phyloP scores from a whole-genome alignment of 2,797 vertebrate species.

The Nannoperca obscura region DNA sequence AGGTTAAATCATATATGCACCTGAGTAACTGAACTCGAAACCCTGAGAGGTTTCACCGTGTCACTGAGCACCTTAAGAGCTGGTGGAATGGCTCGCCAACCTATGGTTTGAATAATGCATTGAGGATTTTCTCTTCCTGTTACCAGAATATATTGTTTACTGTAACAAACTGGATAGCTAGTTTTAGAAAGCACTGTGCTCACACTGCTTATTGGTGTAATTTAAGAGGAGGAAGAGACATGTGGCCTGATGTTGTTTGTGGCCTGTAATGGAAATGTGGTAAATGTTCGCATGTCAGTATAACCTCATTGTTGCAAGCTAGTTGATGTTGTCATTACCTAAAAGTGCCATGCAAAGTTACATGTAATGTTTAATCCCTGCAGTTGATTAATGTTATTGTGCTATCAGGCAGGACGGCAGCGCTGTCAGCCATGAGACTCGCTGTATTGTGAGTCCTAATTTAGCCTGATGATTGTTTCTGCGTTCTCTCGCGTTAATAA shows the following conservation, averaged over 20 bases:
- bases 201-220: conserved; percentile 15
- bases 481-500: conserved; percentile 36
- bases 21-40: conserved; percentile 8
- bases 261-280: conserved; percentile 62
- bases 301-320: conserved; percentile 54
- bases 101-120: conserved; percentile 20
- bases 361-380: conserved; percentile 58
- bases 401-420: conserved; percentile 34
- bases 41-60: conserved; percentile 2
- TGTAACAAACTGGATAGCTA: conserved; percentile 3
- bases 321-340: conserved; percentile 63
- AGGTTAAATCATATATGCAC: not conserved
- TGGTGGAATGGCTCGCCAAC: not conserved
- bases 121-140: conserved; percentile 14
- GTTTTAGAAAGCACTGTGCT: conserved; percentile 9
- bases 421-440: conserved; percentile 14
- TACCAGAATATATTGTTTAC: conserved; percentile 16
- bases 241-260: conserved; percentile 29
- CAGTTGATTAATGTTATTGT: conserved; percentile 56
- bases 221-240: conserved; percentile 17
- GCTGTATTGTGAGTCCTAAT: conserved; percentile 38
- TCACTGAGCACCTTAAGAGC: not conserved
- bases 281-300: conserved; percentile 49
- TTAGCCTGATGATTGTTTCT: conserved; percentile 53
- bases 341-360: conserved; percentile 28